Base-by-base conservation (phyloP, 2,797 vertebrate species). In the Stomatorhinus walkeri region DNA sequence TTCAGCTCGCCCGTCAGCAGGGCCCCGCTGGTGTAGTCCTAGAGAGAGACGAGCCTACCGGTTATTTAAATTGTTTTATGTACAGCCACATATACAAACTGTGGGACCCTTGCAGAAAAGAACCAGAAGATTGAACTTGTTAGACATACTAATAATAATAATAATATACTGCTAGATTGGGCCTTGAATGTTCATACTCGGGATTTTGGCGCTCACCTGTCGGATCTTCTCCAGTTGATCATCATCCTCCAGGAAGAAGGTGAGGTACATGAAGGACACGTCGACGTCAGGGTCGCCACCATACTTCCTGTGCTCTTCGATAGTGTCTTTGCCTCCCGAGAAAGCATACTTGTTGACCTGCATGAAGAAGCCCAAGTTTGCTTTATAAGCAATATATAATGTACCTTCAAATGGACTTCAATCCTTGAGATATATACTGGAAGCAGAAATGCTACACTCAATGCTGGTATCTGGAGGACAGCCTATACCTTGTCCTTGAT, bases 271-370 rank as follows among this genome's bases (percentile, higher is more conserved):
- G 90, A 97, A 98, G 64, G 97, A 97, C 64, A 99, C 98, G 0
- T 99, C 98, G 1, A 99, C 96, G 0, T 99, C 98, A 40, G 98
- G 95, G 92, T 98, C 97, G 24, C 98, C 98, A 1, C 98, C 98
- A 0, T 96, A 92, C 92, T 96, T 92, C 90, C 97, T 94, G 95
- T 99, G 98, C 89, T 99, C 98, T 56, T 99, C 98, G 4, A 98
- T 81, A 0, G 98, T 99, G 92, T 99, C 98, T 93, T 96, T 98
- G 7, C 98, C 98, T 16, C 98, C 98, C 0, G 98, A 99, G 92
- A 99, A 99, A 0, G 98, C 98, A 0, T 99, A 97, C 92, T 99
- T 99, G 93, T 99, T 99, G 89, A 99, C 91, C 98, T 99, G 90
- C 46, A 19, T 28, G 24, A 56, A 59, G 52, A 7, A 24, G 24